Evolutionary conservation across 2,888 invertebrate species (phyloP).

Genomic region (Heterodera filipjevi): DNA sequence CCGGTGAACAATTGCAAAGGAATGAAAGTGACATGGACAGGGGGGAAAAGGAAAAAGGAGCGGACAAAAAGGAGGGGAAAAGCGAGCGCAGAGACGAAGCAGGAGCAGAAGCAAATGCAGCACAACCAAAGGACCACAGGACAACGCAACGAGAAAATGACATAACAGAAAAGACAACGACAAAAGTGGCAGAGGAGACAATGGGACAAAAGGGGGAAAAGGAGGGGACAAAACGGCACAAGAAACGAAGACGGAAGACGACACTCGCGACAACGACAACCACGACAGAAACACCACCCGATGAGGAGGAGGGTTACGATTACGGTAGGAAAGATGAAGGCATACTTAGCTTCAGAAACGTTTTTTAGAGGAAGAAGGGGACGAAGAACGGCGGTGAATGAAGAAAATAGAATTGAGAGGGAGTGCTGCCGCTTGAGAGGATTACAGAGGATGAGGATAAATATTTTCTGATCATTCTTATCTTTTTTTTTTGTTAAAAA

Average conservation of each 20-base stretch:
- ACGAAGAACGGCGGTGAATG: not conserved
- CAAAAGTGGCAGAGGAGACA: not conserved
- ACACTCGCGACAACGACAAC: constrained; percentile 32
- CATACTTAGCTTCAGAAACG: not conserved
- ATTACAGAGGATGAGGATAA: not conserved
- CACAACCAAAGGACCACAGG: not conserved
- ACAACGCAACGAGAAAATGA: not conserved
- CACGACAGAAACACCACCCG: constrained; percentile 7
- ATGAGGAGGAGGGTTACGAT: not conserved
- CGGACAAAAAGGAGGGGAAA: constrained; percentile 28
- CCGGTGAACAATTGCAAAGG: not conserved
- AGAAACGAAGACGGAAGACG: constrained; percentile 21
- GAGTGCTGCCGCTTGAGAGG: not conserved
- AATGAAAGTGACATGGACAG: constrained; percentile 8
- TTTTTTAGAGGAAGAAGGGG: not conserved
- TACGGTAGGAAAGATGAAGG: not conserved
- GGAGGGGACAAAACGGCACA: constrained; percentile 13
- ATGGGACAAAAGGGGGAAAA: not conserved
- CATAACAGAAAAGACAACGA: not conserved
- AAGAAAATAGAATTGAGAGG: not conserved
- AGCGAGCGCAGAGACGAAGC: constrained; percentile 1
- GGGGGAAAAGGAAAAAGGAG: no score
- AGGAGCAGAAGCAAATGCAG: not conserved
- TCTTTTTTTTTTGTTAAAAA: not conserved
- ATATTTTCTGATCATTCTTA: not conserved